These are phyloP conservation scores for Odontamblyopus rebecca DNA, from an alignment of 2,797 vertebrate genomes.

Conservation along the genomic window DNA sequence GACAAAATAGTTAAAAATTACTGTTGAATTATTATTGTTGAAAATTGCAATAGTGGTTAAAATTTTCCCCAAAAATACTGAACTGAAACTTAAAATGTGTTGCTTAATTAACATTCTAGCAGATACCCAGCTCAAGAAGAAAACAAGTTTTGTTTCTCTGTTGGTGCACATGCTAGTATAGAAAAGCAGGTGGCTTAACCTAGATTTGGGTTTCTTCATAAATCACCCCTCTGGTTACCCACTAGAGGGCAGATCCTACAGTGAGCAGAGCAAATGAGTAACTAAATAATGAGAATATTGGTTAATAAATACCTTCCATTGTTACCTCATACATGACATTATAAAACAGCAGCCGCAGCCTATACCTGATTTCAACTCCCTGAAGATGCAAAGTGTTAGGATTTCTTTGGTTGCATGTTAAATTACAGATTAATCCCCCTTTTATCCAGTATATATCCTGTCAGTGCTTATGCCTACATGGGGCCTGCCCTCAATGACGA, in stretches of 20 bases:
- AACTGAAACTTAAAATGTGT: no score
- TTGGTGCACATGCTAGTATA: neutral
- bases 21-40: no score
- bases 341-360: neutral
- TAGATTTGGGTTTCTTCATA: neutral
- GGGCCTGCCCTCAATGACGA: slow-evolving; percentile 9
- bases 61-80: no score
- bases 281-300: neutral
- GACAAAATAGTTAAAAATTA: no score
- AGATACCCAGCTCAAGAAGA: neutral
- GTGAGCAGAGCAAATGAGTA: neutral
- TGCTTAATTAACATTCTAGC: no score
- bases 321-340: neutral
- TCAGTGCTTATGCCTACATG: slow-evolving; percentile 39
- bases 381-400: neutral
- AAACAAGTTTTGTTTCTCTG: neutral
- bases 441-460: slow-evolving; percentile 27
- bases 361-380: neutral
- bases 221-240: neutral
- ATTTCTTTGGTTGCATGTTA: slow-evolving; percentile 26
- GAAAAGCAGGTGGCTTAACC: neutral
- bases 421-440: slow-evolving; percentile 51
- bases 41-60: no score
- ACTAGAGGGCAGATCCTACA: neutral
- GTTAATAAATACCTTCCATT: neutral